Base-by-base conservation (phyloP, 1,140 invertebrate genomes). In the Drosophila takahashii region DNA sequence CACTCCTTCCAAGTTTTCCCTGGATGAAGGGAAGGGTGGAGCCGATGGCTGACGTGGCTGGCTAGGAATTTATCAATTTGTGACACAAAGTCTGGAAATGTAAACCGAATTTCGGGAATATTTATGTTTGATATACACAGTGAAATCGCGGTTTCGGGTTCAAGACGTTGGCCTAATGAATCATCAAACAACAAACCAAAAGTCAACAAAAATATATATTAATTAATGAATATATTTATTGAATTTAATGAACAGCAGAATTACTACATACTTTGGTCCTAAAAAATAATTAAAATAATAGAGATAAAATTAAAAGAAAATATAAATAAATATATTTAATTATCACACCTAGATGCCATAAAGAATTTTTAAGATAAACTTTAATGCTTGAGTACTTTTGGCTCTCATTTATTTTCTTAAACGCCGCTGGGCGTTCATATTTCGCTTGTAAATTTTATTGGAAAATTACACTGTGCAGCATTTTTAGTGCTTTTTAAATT, bases 11-110 rank as follows among this genome's bases (percentile, higher is more conserved):
- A 10, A 16, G 4, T 10, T 18, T 32, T 4, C n/a, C 15, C n/a
- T 4, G 8, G 2, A 44, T 7, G 1, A 32, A 11, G 27, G 8
- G 11, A 15, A 34, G 42, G 27, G 42, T n/a, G 58, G 42, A 8
- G 32, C 15, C 29, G 16, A 26, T 72, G 18, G 77, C 42, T 80
- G 73, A 83, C 59, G 79, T 75, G 60, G 71, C 60, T 51, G 26
- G 45, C 34, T 37, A 22, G 50, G 53, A 84, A 76, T 65, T 79
- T 79, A 74, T 72, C 26, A 72, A 61, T 51, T 73, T 59, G 39
- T 59, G 56, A 52, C 47, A 37, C 37, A 50, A 53, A 52, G 75
- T 56, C 59, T 22, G 59, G 72, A 58, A 81, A 65, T 77, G 76
- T 57, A 48, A 29, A 32, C 9, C 22, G 47, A 59, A 58, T 57